phyloP scores from a whole-genome alignment of 2,113 vertebrate genomes.

The Cygnus atratus region DNA sequence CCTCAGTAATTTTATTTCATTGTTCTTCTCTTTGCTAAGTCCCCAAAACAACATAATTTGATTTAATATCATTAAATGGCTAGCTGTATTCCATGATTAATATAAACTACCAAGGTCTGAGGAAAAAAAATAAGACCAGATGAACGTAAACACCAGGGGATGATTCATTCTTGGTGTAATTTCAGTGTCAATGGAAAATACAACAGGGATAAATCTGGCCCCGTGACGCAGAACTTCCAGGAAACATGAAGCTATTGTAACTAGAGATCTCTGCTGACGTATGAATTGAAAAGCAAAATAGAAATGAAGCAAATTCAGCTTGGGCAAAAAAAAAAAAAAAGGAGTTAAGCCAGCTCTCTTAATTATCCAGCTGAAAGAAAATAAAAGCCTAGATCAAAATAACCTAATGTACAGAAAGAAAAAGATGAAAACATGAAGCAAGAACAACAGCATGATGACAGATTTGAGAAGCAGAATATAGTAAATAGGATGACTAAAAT shows the following conservation, averaged over 20 bases:
- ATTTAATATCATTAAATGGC: slow-evolving; percentile 7
- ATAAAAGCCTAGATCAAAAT: slow-evolving; percentile 50
- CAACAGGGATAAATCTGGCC: slow-evolving; percentile 33
- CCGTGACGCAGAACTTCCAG: slow-evolving; percentile 54
- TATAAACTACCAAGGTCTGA: background rate
- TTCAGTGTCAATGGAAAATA: slow-evolving; percentile 49
- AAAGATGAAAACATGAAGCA: slow-evolving; percentile 35
- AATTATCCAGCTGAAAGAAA: slow-evolving; percentile 48
- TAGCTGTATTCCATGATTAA: background rate
- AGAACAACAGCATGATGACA: slow-evolving; percentile 21
- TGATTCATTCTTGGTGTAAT: slow-evolving; percentile 58
- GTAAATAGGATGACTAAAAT: slow-evolving; percentile 46
- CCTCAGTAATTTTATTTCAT: background rate
- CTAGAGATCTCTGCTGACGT: slow-evolving; percentile 57
- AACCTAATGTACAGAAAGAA: slow-evolving; percentile 28
- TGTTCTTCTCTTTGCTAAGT: slow-evolving; percentile 7
- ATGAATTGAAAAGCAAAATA: slow-evolving; percentile 53
- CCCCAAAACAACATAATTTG: slow-evolving; percentile 6
- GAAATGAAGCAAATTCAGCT: slow-evolving; percentile 48
- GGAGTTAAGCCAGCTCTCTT: slow-evolving; percentile 29
- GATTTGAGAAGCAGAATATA: slow-evolving; percentile 13
- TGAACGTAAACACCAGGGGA: slow-evolving; percentile 28
- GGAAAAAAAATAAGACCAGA: background rate
- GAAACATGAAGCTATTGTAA: slow-evolving; percentile 64
- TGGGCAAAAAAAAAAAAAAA: background rate